Evolutionary conservation across 2,113 vertebrate genomes (phyloP).

Genomic region (Columba janthina): DNA sequence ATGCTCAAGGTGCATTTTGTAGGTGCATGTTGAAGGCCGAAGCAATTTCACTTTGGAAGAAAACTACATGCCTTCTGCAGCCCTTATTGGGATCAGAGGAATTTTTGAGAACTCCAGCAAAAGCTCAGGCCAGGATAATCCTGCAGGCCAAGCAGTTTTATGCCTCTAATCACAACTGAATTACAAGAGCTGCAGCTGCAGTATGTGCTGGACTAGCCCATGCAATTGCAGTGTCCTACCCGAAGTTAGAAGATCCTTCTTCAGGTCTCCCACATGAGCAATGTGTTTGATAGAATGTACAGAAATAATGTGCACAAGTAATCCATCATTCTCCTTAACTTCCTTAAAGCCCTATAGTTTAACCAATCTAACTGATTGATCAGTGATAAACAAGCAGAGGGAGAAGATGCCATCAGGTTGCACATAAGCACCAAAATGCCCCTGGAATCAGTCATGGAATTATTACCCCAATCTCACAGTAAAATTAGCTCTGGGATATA

Average conservation of each 20-base stretch:
- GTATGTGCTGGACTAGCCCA: neutral
- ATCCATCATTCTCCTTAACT: neutral
- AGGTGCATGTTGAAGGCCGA: neutral
- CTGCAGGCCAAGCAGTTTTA: neutral
- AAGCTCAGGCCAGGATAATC: neutral
- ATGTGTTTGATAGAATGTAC: neutral
- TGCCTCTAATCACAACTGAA: neutral
- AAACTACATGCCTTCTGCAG: neutral
- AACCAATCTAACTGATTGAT: neutral
- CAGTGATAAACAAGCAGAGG: neutral
- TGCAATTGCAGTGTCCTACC: neutral
- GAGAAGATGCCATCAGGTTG: neutral
- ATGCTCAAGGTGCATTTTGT: neutral
- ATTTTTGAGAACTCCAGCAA: neutral
- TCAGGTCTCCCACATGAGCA: neutral
- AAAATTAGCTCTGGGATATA: neutral
- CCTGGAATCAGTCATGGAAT: neutral
- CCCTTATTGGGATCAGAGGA: neutral
- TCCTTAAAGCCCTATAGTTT: neutral
- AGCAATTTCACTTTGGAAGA: neutral
- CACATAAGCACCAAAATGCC: neutral
- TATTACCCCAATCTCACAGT: neutral
- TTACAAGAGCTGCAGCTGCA: neutral
- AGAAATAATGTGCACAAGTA: neutral
- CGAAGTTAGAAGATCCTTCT: neutral